Evolutionary conservation across 2,888 invertebrate species (phyloP), one percentile per base, ranked within the genome.

Genomic region (Chironomus riparius): DNA sequence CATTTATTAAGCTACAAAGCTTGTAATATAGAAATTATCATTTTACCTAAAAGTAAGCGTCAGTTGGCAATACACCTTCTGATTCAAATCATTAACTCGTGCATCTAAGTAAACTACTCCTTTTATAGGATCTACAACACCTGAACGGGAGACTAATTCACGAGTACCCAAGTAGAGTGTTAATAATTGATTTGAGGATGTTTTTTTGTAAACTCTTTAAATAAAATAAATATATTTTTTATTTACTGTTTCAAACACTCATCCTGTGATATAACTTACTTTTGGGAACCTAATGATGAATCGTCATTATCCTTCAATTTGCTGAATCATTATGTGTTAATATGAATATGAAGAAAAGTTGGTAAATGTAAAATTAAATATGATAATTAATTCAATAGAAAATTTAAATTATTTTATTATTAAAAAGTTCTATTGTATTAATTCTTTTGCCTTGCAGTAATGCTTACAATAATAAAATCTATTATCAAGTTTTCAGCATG

Each of bases 1-100:
- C 22, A 24, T 24, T 3, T 24, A 3, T 24, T 24, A 3, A 3
- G 22, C 22, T n/a, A n/a, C n/a, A n/a, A n/a, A n/a, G n/a, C n/a
- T n/a, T n/a, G n/a, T n/a, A n/a, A n/a, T n/a, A n/a, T n/a, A n/a
- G n/a, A n/a, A n/a, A n/a, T n/a, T n/a, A n/a, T n/a, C n/a, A n/a
- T n/a, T n/a, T n/a, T 81, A 91, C 91, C 98, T 91, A 85, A 98
- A 98, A 15, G 97, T 98, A 77, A 98, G 87, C 3, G 97, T 92
- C 78, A 94, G 88, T 84, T 93, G 93, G 62, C 92, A 93, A 82
- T 89, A 93, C 47, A 94, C 89, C 83, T 95, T 94, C 82, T 92
- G 90, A 78, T 92, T 91, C 78, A 82, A 81, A 77, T 85, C 85
- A 80, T 86, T 78, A 79, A 90, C 89, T 77, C 79, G 79, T 69